phyloP scores from a whole-genome alignment of 2,888 invertebrate genomes.

The Geotrupes spiniger region DNA sequence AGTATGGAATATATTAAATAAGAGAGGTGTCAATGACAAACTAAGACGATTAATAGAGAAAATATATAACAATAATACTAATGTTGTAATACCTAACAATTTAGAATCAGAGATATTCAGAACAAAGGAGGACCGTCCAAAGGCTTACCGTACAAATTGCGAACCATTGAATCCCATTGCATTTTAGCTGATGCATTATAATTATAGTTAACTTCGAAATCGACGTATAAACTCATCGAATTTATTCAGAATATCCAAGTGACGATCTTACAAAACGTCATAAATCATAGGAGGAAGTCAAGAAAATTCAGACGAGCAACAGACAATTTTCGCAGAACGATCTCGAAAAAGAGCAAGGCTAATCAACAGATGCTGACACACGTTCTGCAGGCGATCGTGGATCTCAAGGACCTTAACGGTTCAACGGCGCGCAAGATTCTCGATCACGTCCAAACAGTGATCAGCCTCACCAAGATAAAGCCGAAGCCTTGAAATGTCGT shows the following conservation, averaged over 20 bases:
- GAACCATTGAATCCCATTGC: too few relatives aligned
- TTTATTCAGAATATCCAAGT: background rate
- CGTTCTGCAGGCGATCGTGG: slow-evolving; percentile 28
- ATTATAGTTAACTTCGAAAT: too few relatives aligned
- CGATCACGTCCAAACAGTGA: slow-evolving; percentile 24
- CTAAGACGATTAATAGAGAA: too few relatives aligned
- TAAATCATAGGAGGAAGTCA: slow-evolving; percentile 18
- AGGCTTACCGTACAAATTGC: too few relatives aligned
- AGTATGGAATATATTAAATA: too few relatives aligned
- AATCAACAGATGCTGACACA: slow-evolving; percentile 21
- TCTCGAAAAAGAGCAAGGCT: slow-evolving; percentile 7
- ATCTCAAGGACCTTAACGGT: slow-evolving; percentile 23
- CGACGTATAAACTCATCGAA: too few relatives aligned
- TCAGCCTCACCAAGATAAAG: slow-evolving; percentile 16
- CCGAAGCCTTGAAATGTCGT: slow-evolving; percentile 26
- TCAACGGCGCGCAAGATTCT: slow-evolving; percentile 23
- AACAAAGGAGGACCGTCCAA: too few relatives aligned
- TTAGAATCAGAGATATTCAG: too few relatives aligned
- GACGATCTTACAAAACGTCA: background rate
- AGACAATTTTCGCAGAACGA: slow-evolving; percentile 7
- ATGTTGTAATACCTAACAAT: too few relatives aligned
- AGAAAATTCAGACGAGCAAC: slow-evolving; percentile 10
- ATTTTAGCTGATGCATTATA: too few relatives aligned
- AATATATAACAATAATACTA: too few relatives aligned
- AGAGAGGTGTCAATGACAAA: too few relatives aligned